Conservation (phyloP, 2,113 vertebrate genomes). For the Plotosus lineatus region DNA sequence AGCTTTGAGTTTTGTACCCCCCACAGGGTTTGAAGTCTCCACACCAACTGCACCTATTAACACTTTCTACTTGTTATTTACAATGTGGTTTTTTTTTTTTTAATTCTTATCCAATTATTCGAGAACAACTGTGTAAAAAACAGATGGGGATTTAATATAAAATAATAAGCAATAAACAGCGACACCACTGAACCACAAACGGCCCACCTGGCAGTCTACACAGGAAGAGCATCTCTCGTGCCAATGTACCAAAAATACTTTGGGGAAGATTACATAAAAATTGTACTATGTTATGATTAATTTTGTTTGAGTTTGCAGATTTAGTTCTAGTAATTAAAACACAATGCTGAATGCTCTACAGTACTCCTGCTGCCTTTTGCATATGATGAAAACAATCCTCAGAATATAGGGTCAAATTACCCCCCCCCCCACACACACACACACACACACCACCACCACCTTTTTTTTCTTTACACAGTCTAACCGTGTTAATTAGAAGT, state of each 20-base stretch:
- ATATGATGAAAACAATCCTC: background rate
- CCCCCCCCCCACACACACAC: too few species aligned
- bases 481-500: background rate
- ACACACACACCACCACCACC: too few species aligned
- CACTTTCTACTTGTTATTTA: background rate
- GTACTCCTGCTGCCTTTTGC: background rate
- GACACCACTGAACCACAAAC: conserved; percentile 8
- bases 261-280: background rate
- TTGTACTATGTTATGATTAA: background rate
- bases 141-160: conserved; percentile 18
- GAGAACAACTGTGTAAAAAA: background rate
- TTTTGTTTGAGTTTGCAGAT: background rate
- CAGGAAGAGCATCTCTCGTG: background rate
- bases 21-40: background rate
- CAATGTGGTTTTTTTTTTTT: background rate
- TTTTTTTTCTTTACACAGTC: background rate
- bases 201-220: background rate
- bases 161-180: conserved; percentile 19
- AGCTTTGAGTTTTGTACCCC: conserved; percentile 4
- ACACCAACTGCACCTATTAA: background rate
- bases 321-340: background rate
- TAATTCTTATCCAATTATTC: background rate
- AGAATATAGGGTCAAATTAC: background rate
- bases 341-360: background rate
- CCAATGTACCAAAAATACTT: background rate